A percentile compares a stretch with the other conserved stretches of the same genome.
Evolutionary conservation across 2,888 invertebrate species (phyloP).

Genomic region (Acleris holmiana): DNA sequence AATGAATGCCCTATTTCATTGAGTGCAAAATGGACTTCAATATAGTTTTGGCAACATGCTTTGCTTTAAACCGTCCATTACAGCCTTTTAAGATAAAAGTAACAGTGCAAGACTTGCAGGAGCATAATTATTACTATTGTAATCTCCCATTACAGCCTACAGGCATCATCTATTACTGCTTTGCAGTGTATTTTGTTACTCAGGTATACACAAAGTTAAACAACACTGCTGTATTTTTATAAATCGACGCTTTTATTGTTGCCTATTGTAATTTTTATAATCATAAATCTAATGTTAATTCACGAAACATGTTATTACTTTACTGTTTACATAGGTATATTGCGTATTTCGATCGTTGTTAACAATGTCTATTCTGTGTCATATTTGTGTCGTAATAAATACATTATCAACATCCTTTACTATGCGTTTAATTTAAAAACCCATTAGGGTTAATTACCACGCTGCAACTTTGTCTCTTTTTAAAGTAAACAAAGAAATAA

Average conservation of each 20-base stretch:
- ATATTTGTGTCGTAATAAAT: conserved; percentile 35
- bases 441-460: not conserved
- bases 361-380: conserved; percentile 29
- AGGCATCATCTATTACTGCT: conserved; percentile 44
- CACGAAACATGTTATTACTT: conserved; percentile 12
- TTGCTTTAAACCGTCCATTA: conserved; percentile 65
- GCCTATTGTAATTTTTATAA: conserved; percentile 11
- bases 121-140: conserved; percentile 39
- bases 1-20: not conserved
- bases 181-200: conserved; percentile 55
- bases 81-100: conserved; percentile 41
- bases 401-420: conserved; percentile 15
- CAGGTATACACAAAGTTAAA: conserved; percentile 37
- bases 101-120: conserved; percentile 32
- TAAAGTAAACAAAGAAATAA: too few species aligned
- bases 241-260: conserved; percentile 12
- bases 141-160: not conserved
- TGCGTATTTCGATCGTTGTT: conserved; percentile 9
- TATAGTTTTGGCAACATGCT: conserved; percentile 48
- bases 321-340: conserved; percentile 11
- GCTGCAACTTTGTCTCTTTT: too few species aligned
- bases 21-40: conserved; percentile 8
- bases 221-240: conserved; percentile 21
- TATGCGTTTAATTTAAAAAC: conserved; percentile 1
- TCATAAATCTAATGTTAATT: conserved; percentile 11